Base-by-base conservation (phyloP, 2,797 vertebrate genomes). In the Carapus acus region DNA sequence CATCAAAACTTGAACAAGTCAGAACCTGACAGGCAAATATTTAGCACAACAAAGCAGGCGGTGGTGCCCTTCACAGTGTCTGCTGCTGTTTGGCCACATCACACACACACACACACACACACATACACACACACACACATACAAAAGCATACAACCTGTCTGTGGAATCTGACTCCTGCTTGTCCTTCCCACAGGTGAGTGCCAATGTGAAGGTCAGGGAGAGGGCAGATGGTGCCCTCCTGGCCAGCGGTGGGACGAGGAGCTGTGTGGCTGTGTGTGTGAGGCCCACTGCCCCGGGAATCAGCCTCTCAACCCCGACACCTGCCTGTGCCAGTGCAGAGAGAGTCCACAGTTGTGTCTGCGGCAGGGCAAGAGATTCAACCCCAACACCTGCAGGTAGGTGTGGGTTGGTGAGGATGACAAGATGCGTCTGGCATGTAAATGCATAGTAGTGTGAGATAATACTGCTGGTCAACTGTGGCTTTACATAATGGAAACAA, bases 271-370 rank as follows among this genome's bases (percentile, higher is more conserved):
- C 39, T 89, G 88, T 2, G 84, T 86, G 24, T 89, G 88, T 1
- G 72, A 74, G 0, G 74, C 78, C 0, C 45, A 69, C 15, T 89
- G 88, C 49, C 88, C 87, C 0, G 55, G 73, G 6, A 77, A 73
- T 15, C 86, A 88, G 49, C 86, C 85, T 1, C 82, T 88, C 2
- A 85, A 88, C 67, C 83, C 86, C 0, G 81, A 85, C 40, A 88
- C 82, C 37, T 89, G 88, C 69, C 76, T 74, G 60, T 89, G 88
- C 34, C 70, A 88, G 73, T 89, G 88, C 79, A 74, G 83, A 4
- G 86, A 89, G 78, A 88, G 77, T 8, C 46, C 53, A 1, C 58
- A 84, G 20, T 83, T 80, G 1, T 89, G 88, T 73, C 71, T 88
- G 47, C 78, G 76, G 48, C 86, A 86, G 56, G 88, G 87, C 40